Percentiles rank a stretch among this genome's conserved stretches.
These are phyloP conservation scores for Drosophila ustulata DNA, from an alignment of 2,888 invertebrate genomes.

Conservation along the genomic window DNA sequence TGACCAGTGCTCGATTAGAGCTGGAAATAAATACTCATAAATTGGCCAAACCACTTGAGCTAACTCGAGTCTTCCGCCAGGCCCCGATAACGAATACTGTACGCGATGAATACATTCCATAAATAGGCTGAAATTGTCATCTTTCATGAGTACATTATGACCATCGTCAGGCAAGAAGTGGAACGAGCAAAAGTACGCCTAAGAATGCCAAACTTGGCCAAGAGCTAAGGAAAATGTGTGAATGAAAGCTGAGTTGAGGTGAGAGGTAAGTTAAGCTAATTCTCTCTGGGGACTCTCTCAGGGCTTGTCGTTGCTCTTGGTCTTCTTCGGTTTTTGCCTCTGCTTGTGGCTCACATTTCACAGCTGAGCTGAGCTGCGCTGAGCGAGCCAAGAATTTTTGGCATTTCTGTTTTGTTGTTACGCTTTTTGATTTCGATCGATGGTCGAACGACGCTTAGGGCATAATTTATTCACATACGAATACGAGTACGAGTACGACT, in stretches of 20 bases:
- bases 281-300: constrained; percentile 7
- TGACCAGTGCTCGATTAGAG: constrained; percentile 38
- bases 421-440: constrained; percentile 82
- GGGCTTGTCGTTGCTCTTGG: constrained; percentile 32
- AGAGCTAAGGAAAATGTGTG: constrained; percentile 40
- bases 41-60: constrained; percentile 44
- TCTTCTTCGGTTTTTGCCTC: constrained; percentile 9
- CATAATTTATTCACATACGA: constrained; percentile 52
- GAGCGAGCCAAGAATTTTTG: constrained; percentile 66
- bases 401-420: constrained; percentile 76
- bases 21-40: constrained; percentile 54
- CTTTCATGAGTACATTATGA: constrained; percentile 18
- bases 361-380: constrained; percentile 53
- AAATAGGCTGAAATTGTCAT: constrained; percentile 26
- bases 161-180: constrained; percentile 32
- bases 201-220: constrained; percentile 64
- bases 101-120: background rate
- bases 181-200: constrained; percentile 63
- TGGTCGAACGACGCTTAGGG: constrained; percentile 53
- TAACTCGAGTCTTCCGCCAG: constrained; percentile 54
- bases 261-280: constrained; percentile 1
- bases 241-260: constrained; percentile 29
- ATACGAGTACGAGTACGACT: constrained; percentile 16
- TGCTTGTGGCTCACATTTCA: constrained; percentile 46
- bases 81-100: constrained; percentile 27